Base-by-base conservation (phyloP, 2,888 invertebrate genomes). In the Hermaeophaga mercurialis region DNA sequence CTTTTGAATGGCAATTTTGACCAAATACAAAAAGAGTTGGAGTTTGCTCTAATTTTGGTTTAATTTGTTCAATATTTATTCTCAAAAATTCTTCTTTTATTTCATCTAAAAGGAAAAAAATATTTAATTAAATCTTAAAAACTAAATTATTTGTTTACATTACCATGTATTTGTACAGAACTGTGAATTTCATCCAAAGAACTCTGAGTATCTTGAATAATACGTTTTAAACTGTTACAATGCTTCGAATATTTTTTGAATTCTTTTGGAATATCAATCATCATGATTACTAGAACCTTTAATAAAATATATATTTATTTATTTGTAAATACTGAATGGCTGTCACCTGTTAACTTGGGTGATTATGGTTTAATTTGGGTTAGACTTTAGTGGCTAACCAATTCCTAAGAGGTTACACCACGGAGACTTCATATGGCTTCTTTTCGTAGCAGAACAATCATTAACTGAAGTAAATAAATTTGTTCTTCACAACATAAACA, bases 1-100 rank as follows among this genome's bases (percentile, higher is more conserved):
- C 88, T 69, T 88, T 85, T 0, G 88, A 87, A 59, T 83, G 81
- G n/a, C 82, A 82, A 52, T 82, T 85, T 65, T 86, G 87, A 19
- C 92, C 92, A 58, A 90, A 79, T 8, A 92, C 76, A n/a, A 92
- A 82, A 45, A 92, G 79, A 7, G 87, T 85, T 0, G 88, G 86
- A n/a, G 82, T 63, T 53, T 69, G 69, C 45, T 76, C 74, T 17
- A 77, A 64, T 53, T 73, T 71, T 33, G 66, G 65, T 38, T 69
- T 65, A 22, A 78, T 62, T 36, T 69, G 63, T 43, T 73, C 70
- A 44, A 75, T 65, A 12, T 70, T 68, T 46, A 73, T 71, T 54
- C 68, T 71, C 44, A 73, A 60, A 38, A 75, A 65, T 59, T 75
- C 73, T 52, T 73, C 73, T 62, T 73, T 75, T 44, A 76, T 68